phyloP scores from a whole-genome alignment of 2,888 invertebrate species.

The Tigriopus californicus region DNA sequence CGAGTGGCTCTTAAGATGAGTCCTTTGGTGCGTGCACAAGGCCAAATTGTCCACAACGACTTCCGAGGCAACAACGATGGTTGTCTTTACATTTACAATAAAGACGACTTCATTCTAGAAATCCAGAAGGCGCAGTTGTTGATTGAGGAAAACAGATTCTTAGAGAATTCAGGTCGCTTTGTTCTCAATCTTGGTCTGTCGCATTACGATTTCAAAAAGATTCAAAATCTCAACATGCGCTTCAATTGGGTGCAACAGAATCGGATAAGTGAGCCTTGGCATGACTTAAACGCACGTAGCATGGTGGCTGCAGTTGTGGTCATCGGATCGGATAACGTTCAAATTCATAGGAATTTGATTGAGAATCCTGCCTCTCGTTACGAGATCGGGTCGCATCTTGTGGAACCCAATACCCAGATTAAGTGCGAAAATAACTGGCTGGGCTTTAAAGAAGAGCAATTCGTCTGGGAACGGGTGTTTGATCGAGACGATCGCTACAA shows the following conservation, averaged over 20 bases:
- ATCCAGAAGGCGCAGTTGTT: constrained; percentile 46
- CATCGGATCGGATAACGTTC: constrained; percentile 65
- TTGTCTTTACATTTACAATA: constrained; percentile 62
- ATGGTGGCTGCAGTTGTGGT: constrained; percentile 82
- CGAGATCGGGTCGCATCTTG: constrained; percentile 85
- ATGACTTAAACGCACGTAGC: constrained; percentile 63
- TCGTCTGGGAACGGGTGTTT: constrained; percentile 29
- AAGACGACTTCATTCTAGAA: constrained; percentile 56
- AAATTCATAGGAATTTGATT: constrained; percentile 71
- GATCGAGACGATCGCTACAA: constrained; percentile 74
- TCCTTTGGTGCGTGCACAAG: constrained; percentile 59
- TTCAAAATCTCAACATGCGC: constrained; percentile 54
- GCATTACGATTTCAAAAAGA: constrained; percentile 47
- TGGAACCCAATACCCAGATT: constrained; percentile 80
- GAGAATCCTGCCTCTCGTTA: constrained; percentile 74
- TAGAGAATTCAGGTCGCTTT: constrained; percentile 67
- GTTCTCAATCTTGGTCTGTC: constrained; percentile 71
- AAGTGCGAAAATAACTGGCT: constrained; percentile 90
- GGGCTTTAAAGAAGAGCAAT: constrained; percentile 33
- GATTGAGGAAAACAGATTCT: constrained; percentile 72
- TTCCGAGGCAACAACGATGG: constrained; percentile 65
- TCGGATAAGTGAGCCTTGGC: constrained; percentile 55
- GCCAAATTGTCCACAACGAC: constrained; percentile 66
- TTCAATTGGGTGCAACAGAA: constrained; percentile 73
- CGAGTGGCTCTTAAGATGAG: constrained; percentile 52